Evolutionary conservation across 2,113 vertebrate species (phyloP), one percentile per base, ranked within the genome.

Genomic region (Mormoops blainvillei): DNA sequence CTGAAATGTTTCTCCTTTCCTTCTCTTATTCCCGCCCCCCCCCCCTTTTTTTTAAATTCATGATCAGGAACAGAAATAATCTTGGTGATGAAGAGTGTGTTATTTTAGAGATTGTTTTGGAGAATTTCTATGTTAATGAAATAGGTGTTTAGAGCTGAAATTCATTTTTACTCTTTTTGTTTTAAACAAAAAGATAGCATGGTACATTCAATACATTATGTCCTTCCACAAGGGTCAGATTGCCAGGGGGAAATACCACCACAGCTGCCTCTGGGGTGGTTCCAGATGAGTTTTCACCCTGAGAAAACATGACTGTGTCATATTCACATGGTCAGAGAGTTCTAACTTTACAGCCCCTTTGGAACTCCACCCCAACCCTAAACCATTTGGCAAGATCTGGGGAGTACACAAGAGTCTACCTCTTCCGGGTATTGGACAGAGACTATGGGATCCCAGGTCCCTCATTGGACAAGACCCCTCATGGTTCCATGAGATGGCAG

Each of bases 401-500:
- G 16, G 20, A 48, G 4, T 20, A 45, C 19, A 26, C 80, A 88
- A 50, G 50, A 41, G n/a, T 28, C 16, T 26, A 2, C 24, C 5
- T 26, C 48, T 38, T 6, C 48, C 4, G 33, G 61, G 38, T 15
- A 8, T 41, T 48, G 9, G 56, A 7, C 7, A 71, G 38, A 86
- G 54, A 80, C 56, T 22, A 15, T 45, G 56, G 43, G 14, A 22
- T 20, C 36, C 36, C 10, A 52, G 43, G 13, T 4, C 36, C 45
- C 71, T 33, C 22, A 19, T 15, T 63, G 88, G 38, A 10, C 8
- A 24, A 22, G 6, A 20, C 33, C 33, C 1, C 0, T 26, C 3
- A 5, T 0, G 3, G 13, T 31, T 28, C 4, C 84, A 15, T 0
- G 1, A 54, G 41, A 31, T 3, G 48, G 68, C 58, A n/a, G 65